phyloP scores from a whole-genome alignment of 2,113 vertebrate species.

The Semicossyphus pulcher region DNA sequence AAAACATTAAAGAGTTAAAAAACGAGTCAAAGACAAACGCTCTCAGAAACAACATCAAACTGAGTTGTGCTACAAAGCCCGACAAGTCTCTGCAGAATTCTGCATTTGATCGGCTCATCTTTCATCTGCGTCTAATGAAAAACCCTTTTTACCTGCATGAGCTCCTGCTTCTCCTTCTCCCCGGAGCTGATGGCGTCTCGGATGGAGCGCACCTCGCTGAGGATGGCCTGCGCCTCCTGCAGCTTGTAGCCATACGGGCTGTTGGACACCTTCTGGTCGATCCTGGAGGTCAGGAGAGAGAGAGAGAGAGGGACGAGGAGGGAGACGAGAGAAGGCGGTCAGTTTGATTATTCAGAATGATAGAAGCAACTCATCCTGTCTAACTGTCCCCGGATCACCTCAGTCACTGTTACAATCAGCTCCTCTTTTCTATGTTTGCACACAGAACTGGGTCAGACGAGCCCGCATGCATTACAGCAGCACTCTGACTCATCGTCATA shows the following conservation, averaged over 20 bases:
- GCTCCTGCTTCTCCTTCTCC: slow-evolving; percentile 96
- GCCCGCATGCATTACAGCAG: neutral
- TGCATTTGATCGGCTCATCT: no score
- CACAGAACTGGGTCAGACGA: neutral
- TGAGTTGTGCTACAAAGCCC: no score
- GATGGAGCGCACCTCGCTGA: slow-evolving; percentile 95
- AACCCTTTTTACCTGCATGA: slow-evolving; percentile 92
- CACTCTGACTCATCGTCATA: neutral
- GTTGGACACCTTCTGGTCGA: slow-evolving; percentile 95
- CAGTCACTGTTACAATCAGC: neutral
- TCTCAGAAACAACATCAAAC: no score
- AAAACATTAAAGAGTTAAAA: no score
- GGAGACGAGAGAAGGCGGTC: neutral
- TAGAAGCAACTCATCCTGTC: neutral
- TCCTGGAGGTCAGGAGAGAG: slow-evolving; percentile 80
- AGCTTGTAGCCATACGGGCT: slow-evolving; percentile 90
- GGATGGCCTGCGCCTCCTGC: slow-evolving; percentile 95
- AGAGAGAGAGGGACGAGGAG: neutral
- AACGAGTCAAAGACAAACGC: no score
- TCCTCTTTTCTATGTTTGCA: neutral
- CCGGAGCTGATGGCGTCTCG: slow-evolving; percentile 94
- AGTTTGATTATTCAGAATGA: neutral
- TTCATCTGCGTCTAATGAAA: no score
- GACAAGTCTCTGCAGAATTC: no score
- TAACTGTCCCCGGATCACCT: neutral